phyloP scores from a whole-genome alignment of 2,113 vertebrate species.

The Myotis yumanensis region DNA sequence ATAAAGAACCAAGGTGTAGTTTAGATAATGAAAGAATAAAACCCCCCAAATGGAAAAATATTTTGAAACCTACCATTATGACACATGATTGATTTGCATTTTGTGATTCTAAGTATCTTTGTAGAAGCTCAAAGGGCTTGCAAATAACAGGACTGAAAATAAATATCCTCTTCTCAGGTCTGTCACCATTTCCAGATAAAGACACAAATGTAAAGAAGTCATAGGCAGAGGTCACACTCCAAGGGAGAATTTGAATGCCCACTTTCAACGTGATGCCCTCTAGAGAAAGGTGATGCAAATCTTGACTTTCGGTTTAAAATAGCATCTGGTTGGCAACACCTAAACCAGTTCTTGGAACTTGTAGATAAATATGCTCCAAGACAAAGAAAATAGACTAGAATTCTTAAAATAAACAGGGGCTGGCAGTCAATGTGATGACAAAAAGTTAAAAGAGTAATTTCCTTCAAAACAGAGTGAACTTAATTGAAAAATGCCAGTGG shows the following conservation, averaged over 20 bases:
- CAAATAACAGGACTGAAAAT: conserved; percentile 44
- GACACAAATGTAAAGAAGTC: conserved; percentile 28
- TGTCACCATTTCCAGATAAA: conserved; percentile 60
- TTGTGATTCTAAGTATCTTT: conserved; percentile 42
- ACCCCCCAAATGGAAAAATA: conserved; percentile 39
- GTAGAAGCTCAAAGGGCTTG: conserved; percentile 45
- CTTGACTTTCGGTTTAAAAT: conserved; percentile 61
- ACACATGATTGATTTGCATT: conserved; percentile 34
- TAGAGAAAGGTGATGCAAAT: conserved; percentile 39
- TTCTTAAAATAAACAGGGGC: conserved; percentile 32
- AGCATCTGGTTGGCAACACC: conserved; percentile 46
- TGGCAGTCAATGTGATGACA: background rate
- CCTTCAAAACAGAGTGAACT: background rate
- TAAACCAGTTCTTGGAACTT: conserved; percentile 11
- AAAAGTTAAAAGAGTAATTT: conserved; percentile 26
- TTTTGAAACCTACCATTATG: conserved; percentile 27
- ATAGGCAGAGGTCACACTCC: conserved; percentile 15
- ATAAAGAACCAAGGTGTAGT: conserved; percentile 73
- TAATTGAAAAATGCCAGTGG: background rate
- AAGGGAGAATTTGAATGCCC: conserved; percentile 36
- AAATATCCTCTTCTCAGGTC: background rate
- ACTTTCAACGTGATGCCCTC: conserved; percentile 52
- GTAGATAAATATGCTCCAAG: background rate
- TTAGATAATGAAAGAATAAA: conserved; percentile 63
- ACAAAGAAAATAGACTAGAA: conserved; percentile 28